Percentiles rank a stretch among this genome's conserved stretches.
Conservation (phyloP, 53 echinoderm and acorn worm genomes). For the Holothuria leucospilota region DNA sequence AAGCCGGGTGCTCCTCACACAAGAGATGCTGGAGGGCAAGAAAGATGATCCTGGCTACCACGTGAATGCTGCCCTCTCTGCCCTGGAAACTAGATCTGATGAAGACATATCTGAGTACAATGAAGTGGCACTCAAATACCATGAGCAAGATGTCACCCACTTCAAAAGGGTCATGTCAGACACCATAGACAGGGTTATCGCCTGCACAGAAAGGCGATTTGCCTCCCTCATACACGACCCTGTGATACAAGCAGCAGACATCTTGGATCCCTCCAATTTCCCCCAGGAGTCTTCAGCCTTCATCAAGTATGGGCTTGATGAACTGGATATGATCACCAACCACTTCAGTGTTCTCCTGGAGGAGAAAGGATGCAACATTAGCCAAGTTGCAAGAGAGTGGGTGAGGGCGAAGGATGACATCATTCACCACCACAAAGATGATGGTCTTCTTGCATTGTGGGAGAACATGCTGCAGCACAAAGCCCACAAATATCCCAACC, state of each 20-base stretch:
- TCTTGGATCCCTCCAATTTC: constrained; percentile 22
- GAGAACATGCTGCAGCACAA: constrained; percentile 7
- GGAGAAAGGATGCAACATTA: constrained; percentile 26
- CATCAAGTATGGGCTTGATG: constrained; percentile 19
- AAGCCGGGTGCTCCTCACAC: not conserved
- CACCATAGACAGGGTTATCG: not conserved
- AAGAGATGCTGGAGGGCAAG: constrained; percentile 13
- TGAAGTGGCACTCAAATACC: not conserved
- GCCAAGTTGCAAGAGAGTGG: constrained; percentile 37
- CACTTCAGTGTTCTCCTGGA: constrained; percentile 44
- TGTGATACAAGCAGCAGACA: constrained; percentile 14
- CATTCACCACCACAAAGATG: not conserved
- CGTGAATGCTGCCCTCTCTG: not conserved
- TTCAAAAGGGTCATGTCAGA: constrained; percentile 11
- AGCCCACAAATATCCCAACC: constrained; percentile 39
- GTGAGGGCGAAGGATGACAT: constrained; percentile 12
- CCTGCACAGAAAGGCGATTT: constrained; percentile 12
- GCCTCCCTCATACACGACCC: not conserved
- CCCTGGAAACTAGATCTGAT: not conserved
- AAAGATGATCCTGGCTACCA: not conserved
- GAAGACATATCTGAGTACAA: not conserved
- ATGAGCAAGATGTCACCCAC: constrained; percentile 7
- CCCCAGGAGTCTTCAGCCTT: not conserved
- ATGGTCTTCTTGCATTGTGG: constrained; percentile 5
- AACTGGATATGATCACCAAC: not conserved